A percentile compares a stretch with the other conserved stretches of the same genome.
These are phyloP conservation scores for Crypturellus tataupa DNA, from an alignment of 2,797 vertebrate species.

Conservation along the genomic window DNA sequence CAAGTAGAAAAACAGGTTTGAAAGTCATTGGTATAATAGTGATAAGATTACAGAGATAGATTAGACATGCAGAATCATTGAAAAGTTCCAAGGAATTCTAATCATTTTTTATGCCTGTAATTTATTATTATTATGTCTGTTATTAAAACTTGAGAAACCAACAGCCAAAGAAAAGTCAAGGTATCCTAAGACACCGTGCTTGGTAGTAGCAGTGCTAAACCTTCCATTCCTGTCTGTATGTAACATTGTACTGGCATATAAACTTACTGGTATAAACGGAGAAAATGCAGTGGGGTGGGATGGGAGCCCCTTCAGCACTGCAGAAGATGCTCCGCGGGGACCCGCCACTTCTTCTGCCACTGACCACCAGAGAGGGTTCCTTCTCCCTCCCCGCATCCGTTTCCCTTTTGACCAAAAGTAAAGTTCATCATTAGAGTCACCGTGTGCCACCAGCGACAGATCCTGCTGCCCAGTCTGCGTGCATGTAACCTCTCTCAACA, in stretches of 20 bases:
- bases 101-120: not conserved
- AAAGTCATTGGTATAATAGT: not conserved
- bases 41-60: slow-evolving; percentile 25
- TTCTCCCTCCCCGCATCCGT: not conserved
- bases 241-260: not conserved
- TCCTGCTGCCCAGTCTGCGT: not conserved
- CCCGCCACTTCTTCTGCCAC: not conserved
- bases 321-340: not conserved
- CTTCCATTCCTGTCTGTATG: not conserved
- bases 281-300: not conserved
- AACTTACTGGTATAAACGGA: not conserved
- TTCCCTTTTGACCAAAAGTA: not conserved
- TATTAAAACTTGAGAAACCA: not conserved
- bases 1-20: slow-evolving; percentile 10
- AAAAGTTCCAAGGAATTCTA: not conserved
- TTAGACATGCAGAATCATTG: slow-evolving; percentile 12
- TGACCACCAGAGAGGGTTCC: not conserved
- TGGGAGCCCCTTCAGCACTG: not conserved
- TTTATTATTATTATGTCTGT: no score
- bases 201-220: not conserved
- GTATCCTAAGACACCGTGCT: not conserved
- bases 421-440: not conserved
- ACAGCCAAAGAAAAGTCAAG: not conserved
- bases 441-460: not conserved
- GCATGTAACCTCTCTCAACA: not conserved